phyloP scores from a whole-genome alignment of 1,140 invertebrate genomes.

The Zaprionus gabonicus region DNA sequence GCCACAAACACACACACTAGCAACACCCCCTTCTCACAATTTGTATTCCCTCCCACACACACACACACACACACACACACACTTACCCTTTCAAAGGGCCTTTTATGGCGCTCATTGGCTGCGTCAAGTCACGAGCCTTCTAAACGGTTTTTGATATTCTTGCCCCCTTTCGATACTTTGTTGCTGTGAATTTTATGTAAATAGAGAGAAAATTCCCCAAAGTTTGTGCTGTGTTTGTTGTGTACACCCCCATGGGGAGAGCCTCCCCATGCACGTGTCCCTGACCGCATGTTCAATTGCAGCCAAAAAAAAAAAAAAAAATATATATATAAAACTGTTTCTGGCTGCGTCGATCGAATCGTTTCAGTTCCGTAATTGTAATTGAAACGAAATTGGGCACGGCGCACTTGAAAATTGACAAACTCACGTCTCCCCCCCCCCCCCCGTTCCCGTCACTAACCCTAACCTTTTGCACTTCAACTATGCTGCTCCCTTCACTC shows the following conservation, averaged over 20 bases:
- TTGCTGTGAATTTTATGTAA: conserved; percentile 37
- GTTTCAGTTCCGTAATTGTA: conserved; percentile 59
- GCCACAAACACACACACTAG: conserved; percentile 4
- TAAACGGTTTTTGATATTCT: conserved; percentile 47
- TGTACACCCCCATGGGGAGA: neutral
- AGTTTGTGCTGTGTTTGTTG: conserved; percentile 11
- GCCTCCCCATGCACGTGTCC: conserved; percentile 52
- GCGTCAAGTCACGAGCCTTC: conserved; percentile 34
- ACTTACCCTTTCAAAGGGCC: neutral
- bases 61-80: neutral
- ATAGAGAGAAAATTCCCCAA: conserved; percentile 29
- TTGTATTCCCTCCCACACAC: neutral
- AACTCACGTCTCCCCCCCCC: neutral
- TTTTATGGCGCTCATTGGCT: conserved; percentile 17
- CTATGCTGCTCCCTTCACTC: neutral
- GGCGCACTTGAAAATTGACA: conserved; percentile 11
- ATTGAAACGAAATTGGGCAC: conserved; percentile 54
- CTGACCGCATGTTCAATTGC: conserved; percentile 57
- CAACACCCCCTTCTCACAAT: neutral
- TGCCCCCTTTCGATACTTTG: neutral
- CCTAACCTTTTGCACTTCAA: neutral
- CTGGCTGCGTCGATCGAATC: conserved; percentile 31
- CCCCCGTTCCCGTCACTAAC: too few relatives aligned
- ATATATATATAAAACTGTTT: neutral
- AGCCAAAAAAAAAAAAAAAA: conserved; percentile 17